Percentiles rank a stretch among this genome's conserved stretches.
phyloP scores from a whole-genome alignment of 2,113 vertebrate genomes.

The Phoenicopterus ruber region DNA sequence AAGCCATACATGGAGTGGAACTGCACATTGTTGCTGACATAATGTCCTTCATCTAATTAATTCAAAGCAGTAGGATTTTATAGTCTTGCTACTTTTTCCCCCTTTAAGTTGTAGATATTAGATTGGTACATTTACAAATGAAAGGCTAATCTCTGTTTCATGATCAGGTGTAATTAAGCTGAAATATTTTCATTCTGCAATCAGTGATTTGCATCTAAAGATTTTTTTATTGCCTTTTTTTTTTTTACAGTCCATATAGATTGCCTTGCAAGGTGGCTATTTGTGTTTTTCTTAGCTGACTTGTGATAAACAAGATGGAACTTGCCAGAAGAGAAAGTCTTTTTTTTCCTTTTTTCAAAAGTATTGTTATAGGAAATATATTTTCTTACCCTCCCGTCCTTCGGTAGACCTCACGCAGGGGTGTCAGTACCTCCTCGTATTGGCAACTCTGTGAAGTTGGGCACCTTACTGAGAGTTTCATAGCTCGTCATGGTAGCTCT shows the following conservation, averaged over 20 bases:
- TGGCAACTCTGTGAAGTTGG: background rate
- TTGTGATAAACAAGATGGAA: slow-evolving; percentile 9
- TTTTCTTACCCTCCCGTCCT: background rate
- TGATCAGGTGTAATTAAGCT: background rate
- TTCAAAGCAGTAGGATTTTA: background rate
- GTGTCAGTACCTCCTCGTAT: background rate
- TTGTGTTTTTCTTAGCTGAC: background rate
- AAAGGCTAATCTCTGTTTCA: background rate
- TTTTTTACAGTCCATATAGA: background rate
- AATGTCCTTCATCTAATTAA: slow-evolving; percentile 28
- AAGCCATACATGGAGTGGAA: background rate
- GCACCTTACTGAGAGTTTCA: slow-evolving; percentile 18
- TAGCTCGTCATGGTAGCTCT: slow-evolving; percentile 8
- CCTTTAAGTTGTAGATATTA: background rate
- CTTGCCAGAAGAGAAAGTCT: background rate
- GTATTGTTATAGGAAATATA: background rate
- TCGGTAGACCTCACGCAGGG: background rate
- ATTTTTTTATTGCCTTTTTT: background rate
- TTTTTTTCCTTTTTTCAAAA: background rate
- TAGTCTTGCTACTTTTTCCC: background rate
- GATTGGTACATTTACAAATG: background rate
- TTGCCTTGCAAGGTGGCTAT: background rate
- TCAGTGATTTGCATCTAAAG: background rate
- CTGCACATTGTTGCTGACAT: background rate
- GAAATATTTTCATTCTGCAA: background rate